These are phyloP conservation scores for Dallia pectoralis DNA, from an alignment of 2,797 vertebrate species.

Conservation along the genomic window DNA sequence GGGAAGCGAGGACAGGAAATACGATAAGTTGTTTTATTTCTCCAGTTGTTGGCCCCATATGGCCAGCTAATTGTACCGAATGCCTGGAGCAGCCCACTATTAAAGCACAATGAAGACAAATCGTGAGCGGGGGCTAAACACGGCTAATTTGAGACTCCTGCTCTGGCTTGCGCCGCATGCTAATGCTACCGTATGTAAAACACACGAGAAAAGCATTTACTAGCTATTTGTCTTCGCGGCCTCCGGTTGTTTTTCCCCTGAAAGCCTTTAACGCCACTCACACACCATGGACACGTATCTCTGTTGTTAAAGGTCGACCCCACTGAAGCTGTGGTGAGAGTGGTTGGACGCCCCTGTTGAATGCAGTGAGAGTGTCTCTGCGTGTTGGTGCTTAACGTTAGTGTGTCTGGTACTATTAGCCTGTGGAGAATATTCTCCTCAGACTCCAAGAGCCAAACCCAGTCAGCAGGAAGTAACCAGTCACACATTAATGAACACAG, in stretches of 20 bases:
- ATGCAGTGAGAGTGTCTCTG: background rate
- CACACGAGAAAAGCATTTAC: background rate
- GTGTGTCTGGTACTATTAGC: too few species aligned
- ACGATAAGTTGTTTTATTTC: constrained; percentile 47
- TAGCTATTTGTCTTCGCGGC: background rate
- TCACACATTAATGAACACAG: too few species aligned
- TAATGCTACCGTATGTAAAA: background rate
- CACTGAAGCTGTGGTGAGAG: background rate
- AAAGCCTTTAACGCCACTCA: background rate
- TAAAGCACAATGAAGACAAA: constrained; percentile 62
- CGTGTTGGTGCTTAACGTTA: background rate
- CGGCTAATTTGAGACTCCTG: background rate
- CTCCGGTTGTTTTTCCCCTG: background rate
- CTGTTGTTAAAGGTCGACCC: background rate
- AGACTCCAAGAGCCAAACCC: too few species aligned
- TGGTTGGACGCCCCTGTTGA: background rate
- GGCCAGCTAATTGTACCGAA: constrained; percentile 61
- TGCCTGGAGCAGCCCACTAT: constrained; percentile 52
- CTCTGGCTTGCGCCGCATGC: background rate
- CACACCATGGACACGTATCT: background rate
- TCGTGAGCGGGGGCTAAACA: constrained; percentile 2
- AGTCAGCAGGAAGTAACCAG: too few species aligned
- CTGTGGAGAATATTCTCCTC: too few species aligned
- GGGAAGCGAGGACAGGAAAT: constrained; percentile 5
- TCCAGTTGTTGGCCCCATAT: constrained; percentile 47